Evolutionary conservation across 2,888 invertebrate species (phyloP).

Genomic region (Tinea trinotella): DNA sequence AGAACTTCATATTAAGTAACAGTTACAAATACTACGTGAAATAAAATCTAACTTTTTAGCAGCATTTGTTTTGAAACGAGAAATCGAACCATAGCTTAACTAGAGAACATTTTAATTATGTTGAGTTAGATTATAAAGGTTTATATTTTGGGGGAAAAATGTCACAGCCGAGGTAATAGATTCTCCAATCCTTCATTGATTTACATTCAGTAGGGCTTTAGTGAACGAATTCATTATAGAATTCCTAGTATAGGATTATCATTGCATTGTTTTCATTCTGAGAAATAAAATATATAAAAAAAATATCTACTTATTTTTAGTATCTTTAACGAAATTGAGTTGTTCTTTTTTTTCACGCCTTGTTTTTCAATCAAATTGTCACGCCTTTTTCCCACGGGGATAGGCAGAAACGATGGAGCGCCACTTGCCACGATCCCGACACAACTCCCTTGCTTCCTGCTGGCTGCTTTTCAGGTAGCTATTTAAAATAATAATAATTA

Average conservation of each 20-base stretch:
- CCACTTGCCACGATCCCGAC: too few species aligned
- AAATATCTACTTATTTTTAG: too few species aligned
- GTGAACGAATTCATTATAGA: conserved; percentile 9
- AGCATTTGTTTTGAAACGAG: not conserved
- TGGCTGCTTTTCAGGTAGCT: too few species aligned
- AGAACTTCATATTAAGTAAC: not conserved
- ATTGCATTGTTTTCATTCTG: too few species aligned
- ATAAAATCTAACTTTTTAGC: not conserved
- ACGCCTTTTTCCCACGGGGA: too few species aligned
- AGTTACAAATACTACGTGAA: not conserved
- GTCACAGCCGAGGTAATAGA: conserved; percentile 1
- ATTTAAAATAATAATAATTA: too few species aligned
- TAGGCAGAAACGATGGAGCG: too few species aligned
- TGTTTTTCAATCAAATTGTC: too few species aligned
- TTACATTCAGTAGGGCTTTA: not conserved
- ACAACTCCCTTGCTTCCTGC: too few species aligned
- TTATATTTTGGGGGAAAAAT: conserved; percentile 11
- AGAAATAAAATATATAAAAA: too few species aligned
- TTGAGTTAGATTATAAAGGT: not conserved
- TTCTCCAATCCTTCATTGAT: conserved; percentile 12
- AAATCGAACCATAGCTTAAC: not conserved
- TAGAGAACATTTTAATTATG: not conserved
- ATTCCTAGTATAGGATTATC: not conserved
- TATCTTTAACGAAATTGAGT: too few species aligned
- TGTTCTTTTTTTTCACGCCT: too few species aligned